Evolutionary conservation across 2,888 invertebrate genomes (phyloP).

Genomic region (Zhuqinia jingwanae): DNA sequence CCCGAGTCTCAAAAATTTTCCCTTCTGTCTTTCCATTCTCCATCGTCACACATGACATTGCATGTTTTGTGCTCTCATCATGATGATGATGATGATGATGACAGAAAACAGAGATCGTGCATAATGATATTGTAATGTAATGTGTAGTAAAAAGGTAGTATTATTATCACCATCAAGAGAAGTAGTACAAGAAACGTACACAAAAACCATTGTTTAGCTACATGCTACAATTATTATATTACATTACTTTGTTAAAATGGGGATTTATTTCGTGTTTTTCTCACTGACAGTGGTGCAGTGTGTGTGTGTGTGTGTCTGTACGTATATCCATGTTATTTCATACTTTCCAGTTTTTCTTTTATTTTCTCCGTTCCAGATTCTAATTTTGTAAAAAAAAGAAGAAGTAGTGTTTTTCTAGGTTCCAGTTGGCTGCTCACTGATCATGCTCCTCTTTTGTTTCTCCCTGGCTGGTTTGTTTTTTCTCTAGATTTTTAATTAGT

Average conservation of each 20-base stretch:
- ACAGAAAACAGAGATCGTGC: conserved; percentile 61
- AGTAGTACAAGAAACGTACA: conserved; percentile 1
- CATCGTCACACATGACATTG: conserved; percentile 25
- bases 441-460: not conserved
- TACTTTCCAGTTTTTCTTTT: not conserved
- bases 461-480: not conserved
- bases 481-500: conserved; percentile 57
- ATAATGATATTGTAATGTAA: conserved; percentile 64
- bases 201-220: not conserved
- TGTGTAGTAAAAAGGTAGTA: conserved; percentile 30
- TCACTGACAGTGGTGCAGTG: conserved; percentile 2
- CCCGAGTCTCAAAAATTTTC: no score
- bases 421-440: conserved; percentile 22
- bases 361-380: conserved; percentile 22
- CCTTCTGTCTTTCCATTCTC: not conserved
- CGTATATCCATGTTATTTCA: no score
- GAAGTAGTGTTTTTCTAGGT: not conserved
- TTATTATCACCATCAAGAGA: conserved; percentile 47
- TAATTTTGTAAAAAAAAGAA: conserved; percentile 1
- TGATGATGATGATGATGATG: conserved; percentile 11
- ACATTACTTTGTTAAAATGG: not conserved
- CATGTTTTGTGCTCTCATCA: not conserved
- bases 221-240: not conserved
- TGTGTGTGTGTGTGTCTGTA: not conserved
- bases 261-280: conserved; percentile 32